A percentile compares a stretch with the other conserved stretches of the same genome.
These are phyloP conservation scores for Enteromius trimaculatus DNA, from an alignment of 2,797 vertebrate species.

Conservation along the genomic window DNA sequence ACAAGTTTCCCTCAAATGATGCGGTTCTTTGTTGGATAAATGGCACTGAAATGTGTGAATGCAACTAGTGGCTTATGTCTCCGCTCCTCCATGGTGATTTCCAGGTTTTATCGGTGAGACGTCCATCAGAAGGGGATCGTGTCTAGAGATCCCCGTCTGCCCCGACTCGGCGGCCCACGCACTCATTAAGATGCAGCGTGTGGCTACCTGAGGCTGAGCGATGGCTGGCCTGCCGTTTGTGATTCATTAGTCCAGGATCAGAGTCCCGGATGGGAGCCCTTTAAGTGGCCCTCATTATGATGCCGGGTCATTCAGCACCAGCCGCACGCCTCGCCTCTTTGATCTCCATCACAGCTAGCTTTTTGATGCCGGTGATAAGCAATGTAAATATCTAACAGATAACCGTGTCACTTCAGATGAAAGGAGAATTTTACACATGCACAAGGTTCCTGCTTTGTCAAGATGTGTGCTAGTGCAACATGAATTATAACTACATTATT, in stretches of 20 bases:
- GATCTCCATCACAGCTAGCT: slow-evolving; percentile 41
- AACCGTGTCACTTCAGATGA: slow-evolving; percentile 5
- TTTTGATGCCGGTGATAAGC: slow-evolving; percentile 32
- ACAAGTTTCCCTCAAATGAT: neutral
- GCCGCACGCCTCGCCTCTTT: slow-evolving; percentile 25
- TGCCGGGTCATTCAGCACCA: slow-evolving; percentile 53
- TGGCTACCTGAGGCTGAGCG: slow-evolving; percentile 45
- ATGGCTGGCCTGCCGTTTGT: slow-evolving; percentile 38
- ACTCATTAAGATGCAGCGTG: slow-evolving; percentile 52
- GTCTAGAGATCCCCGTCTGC: slow-evolving; percentile 16
- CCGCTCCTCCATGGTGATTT: neutral
- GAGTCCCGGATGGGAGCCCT: slow-evolving; percentile 45
- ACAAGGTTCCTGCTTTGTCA: neutral
- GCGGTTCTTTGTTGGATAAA: slow-evolving; percentile 30
- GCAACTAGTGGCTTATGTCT: slow-evolving; percentile 1
- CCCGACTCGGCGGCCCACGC: slow-evolving; percentile 11
- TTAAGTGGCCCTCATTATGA: slow-evolving; percentile 58
- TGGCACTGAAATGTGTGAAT: slow-evolving; percentile 42
- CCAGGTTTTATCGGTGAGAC: slow-evolving; percentile 27
- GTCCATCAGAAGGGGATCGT: slow-evolving; percentile 30
- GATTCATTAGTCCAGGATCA: slow-evolving; percentile 52
- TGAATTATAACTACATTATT: neutral
- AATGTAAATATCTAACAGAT: slow-evolving; percentile 36
- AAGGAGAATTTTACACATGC: neutral
- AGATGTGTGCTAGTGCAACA: neutral